Percentiles rank a stretch among this genome's conserved stretches.
Conservation (phyloP, 2,113 vertebrate genomes). For the Puntigrus tetrazona region DNA sequence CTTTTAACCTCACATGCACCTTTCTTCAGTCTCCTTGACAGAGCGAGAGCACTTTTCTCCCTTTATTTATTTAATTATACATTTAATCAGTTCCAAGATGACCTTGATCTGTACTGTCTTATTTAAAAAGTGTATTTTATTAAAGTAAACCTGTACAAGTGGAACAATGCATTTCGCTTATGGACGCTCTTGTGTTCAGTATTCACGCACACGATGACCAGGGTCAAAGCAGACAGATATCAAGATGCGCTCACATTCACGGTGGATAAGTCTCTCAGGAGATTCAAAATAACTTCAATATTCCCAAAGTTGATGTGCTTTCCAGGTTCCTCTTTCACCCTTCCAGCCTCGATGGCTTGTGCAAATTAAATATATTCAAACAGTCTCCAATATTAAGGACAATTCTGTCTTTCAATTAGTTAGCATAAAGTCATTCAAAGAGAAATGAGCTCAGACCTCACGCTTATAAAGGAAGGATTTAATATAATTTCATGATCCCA, state of each 20-base stretch:
- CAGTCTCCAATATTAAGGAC: background rate
- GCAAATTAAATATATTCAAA: background rate
- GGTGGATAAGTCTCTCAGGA: background rate
- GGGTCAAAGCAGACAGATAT: background rate
- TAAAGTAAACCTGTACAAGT: constrained; percentile 70
- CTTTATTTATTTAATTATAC: constrained; percentile 38
- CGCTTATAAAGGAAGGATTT: background rate
- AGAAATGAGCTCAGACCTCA: background rate
- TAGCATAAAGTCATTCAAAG: background rate
- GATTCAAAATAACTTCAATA: background rate
- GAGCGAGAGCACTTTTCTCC: background rate
- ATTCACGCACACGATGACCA: background rate
- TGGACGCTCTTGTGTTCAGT: background rate
- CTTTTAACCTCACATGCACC: constrained; percentile 34
- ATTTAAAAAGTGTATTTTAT: constrained; percentile 73
- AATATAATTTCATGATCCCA: background rate
- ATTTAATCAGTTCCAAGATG: constrained; percentile 65
- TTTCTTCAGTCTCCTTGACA: background rate
- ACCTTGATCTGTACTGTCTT: constrained; percentile 56
- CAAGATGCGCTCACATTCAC: background rate
- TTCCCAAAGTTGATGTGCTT: constrained; percentile 27
- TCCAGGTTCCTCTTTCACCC: background rate
- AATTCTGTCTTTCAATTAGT: background rate
- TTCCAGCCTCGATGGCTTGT: background rate
- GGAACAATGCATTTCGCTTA: constrained; percentile 51